These are phyloP conservation scores for Melikaiella ostensackeni DNA, from an alignment of 2,888 invertebrate genomes.

Conservation along the genomic window DNA sequence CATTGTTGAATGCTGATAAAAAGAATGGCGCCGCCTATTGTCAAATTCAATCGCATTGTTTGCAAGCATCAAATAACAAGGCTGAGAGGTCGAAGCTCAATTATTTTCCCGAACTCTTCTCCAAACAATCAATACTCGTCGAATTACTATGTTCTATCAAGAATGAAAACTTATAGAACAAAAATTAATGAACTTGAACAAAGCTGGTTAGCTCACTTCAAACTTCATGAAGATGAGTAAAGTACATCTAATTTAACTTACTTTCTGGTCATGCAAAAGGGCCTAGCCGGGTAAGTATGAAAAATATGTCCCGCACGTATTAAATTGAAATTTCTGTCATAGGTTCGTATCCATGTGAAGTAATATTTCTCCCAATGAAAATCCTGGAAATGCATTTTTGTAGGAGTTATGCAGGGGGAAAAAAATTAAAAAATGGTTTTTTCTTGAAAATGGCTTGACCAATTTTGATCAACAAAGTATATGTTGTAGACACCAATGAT, in stretches of 20 bases:
- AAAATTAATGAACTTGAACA: neutral
- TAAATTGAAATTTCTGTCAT: too few species aligned
- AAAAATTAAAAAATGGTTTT: too few species aligned
- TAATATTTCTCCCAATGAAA: too few species aligned
- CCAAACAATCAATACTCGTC: constrained; percentile 19
- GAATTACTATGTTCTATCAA: neutral
- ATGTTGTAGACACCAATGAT: too few species aligned
- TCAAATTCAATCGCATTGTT: constrained; percentile 31
- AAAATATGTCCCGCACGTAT: too few species aligned
- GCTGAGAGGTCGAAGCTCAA: constrained; percentile 21
- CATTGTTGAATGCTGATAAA: constrained; percentile 23
- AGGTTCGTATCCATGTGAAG: too few species aligned
- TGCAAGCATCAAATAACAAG: constrained; percentile 30
- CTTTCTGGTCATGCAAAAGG: too few species aligned
- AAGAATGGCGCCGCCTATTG: constrained; percentile 33
- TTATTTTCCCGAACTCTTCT: constrained; percentile 29
- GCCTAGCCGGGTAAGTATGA: too few species aligned
- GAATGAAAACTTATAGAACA: neutral
- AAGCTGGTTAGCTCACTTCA: neutral
- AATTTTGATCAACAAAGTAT: too few species aligned
- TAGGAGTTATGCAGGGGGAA: too few species aligned
- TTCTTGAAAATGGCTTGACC: too few species aligned
- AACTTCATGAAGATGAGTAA: neutral
- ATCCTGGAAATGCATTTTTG: too few species aligned
- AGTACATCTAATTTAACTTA: neutral